These are phyloP conservation scores for Temnothorax rugatulus DNA, from an alignment of 2,888 invertebrate species.

Conservation along the genomic window DNA sequence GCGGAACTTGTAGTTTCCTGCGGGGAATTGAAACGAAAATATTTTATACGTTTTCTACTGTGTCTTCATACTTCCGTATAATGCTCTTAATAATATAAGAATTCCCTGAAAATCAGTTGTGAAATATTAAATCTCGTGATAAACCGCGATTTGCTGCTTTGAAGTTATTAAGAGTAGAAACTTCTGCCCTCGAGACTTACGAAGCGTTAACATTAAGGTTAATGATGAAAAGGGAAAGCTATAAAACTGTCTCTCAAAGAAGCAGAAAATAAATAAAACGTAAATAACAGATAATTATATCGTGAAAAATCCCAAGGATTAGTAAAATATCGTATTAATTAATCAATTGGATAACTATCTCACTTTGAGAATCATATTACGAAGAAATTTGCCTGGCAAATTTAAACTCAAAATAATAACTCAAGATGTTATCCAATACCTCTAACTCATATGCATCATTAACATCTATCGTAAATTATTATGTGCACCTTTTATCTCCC, in stretches of 20 bases:
- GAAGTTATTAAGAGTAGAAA: conserved; percentile 9
- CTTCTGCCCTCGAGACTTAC: conserved; percentile 24
- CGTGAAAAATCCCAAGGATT: too few species aligned
- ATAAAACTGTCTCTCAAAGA: conserved; percentile 4
- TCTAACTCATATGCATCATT: conserved; percentile 60
- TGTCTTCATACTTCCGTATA: conserved; percentile 23
- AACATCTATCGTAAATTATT: conserved; percentile 69
- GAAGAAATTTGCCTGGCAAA: neutral
- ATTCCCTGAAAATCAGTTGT: conserved; percentile 12
- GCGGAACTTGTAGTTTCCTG: conserved; percentile 36
- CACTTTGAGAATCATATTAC: neutral
- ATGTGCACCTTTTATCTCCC: conserved; percentile 69
- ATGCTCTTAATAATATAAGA: conserved; percentile 25
- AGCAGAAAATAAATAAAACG: conserved; percentile 1
- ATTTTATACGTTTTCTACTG: conserved; percentile 20
- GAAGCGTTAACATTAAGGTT: conserved; percentile 24
- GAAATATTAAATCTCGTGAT: conserved; percentile 24
- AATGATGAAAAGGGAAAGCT: conserved; percentile 10
- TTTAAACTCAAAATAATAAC: conserved; percentile 1
- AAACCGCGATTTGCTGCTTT: too few species aligned
- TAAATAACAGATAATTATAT: neutral
- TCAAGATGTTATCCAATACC: conserved; percentile 25
- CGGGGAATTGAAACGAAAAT: conserved; percentile 40
- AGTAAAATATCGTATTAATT: neutral
- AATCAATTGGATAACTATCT: neutral